Conservation (phyloP, 1,140 invertebrate genomes). For the Drosophila albomicans region DNA sequence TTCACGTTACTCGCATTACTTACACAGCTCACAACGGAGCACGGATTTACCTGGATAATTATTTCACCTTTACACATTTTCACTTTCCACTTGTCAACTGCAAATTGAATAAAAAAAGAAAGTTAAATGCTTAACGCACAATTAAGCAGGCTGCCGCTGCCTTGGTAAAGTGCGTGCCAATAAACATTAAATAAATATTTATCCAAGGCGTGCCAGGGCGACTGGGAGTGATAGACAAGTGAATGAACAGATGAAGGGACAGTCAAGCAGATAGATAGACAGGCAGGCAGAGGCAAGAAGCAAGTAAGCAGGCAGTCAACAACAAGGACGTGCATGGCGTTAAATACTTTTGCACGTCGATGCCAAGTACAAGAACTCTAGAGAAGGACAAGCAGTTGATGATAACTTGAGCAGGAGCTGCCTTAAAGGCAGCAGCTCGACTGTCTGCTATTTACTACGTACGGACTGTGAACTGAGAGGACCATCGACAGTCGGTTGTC, state of each 20-base stretch:
- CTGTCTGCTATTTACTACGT: conserved; percentile 10
- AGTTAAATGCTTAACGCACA: conserved; percentile 73
- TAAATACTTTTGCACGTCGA: conserved; percentile 70
- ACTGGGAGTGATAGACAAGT: conserved; percentile 7
- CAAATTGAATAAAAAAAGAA: conserved; percentile 54
- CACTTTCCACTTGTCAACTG: conserved; percentile 40
- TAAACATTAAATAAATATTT: conserved; percentile 75
- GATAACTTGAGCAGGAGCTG: conserved; percentile 53
- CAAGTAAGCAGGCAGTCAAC: conserved; percentile 25
- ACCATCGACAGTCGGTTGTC: conserved; percentile 31
- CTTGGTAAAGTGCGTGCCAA: conserved; percentile 69
- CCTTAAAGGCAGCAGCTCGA: conserved; percentile 2
- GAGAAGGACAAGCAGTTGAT: conserved; percentile 63
- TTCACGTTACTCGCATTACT: conserved; percentile 5
- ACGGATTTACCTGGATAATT: conserved; percentile 31
- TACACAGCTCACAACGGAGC: not conserved
- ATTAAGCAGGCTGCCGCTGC: conserved; percentile 66
- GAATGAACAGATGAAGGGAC: conserved; percentile 25
- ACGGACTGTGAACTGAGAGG: not conserved
- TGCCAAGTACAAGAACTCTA: conserved; percentile 26
- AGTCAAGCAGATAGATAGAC: conserved; percentile 1
- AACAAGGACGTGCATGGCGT: conserved; percentile 57
- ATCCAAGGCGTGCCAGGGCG: conserved; percentile 26
- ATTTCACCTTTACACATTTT: conserved; percentile 32
- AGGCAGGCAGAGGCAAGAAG: conserved; percentile 1